A percentile compares a stretch with the other conserved stretches of the same genome.
These are phyloP conservation scores for Platorchestia sp. DNA, from an alignment of 1,140 invertebrate species.

Conservation along the genomic window DNA sequence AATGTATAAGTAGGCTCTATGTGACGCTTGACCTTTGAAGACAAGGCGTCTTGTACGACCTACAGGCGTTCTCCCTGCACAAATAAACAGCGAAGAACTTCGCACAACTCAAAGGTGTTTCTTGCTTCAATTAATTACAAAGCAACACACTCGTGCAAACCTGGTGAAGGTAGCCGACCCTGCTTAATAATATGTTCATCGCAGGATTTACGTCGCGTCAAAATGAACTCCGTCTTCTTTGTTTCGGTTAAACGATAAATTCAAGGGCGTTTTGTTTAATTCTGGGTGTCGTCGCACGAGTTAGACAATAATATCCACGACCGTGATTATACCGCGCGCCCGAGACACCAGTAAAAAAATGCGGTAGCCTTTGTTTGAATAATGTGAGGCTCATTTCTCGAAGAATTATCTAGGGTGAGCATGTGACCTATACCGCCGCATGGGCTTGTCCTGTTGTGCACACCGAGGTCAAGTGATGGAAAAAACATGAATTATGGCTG, in stretches of 20 bases:
- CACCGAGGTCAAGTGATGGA: slow-evolving; percentile 9
- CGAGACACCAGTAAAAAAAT: background rate
- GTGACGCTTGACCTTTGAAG: slow-evolving; percentile 50
- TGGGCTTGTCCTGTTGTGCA: slow-evolving; percentile 35
- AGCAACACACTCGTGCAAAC: background rate
- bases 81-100: slow-evolving; percentile 26
- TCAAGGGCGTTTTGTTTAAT: slow-evolving; percentile 13
- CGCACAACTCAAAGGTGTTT: background rate
- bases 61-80: background rate
- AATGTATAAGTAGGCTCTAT: slow-evolving; percentile 47
- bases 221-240: background rate
- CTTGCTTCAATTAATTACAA: background rate
- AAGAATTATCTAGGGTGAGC: slow-evolving; percentile 39
- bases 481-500: slow-evolving; percentile 31
- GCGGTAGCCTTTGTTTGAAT: background rate
- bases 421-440: slow-evolving; percentile 34
- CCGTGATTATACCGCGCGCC: background rate
- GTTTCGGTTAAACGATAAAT: background rate
- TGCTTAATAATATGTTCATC: background rate
- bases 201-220: background rate
- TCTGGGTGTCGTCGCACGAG: slow-evolving; percentile 16
- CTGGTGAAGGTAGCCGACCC: background rate
- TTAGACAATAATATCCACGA: slow-evolving; percentile 33
- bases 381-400: slow-evolving; percentile 12
- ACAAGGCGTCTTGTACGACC: slow-evolving; percentile 36